phyloP scores from a whole-genome alignment of 2,888 invertebrate species.

The Dione juno region DNA sequence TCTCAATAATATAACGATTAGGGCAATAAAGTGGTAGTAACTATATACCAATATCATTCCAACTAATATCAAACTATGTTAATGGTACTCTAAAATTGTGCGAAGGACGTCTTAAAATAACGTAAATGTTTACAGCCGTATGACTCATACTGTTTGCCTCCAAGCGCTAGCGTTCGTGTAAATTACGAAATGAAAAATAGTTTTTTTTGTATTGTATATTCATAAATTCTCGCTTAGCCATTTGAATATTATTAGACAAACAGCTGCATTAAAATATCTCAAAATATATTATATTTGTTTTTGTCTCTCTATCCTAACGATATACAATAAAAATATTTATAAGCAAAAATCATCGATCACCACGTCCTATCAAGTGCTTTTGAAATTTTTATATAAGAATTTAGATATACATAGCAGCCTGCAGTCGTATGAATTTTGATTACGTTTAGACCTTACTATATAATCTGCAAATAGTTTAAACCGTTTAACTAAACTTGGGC shows the following conservation, averaged over 20 bases:
- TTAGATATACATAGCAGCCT: not conserved
- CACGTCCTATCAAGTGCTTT: not conserved
- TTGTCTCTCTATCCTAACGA: not conserved
- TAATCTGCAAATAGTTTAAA: conserved; percentile 44
- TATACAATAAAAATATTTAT: not conserved
- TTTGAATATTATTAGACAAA: conserved; percentile 11
- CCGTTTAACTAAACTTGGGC: conserved; percentile 59
- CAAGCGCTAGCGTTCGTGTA: conserved; percentile 55
- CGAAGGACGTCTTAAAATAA: conserved; percentile 80
- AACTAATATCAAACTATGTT: conserved; percentile 67
- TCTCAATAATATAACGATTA: not conserved
- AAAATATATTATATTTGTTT: conserved; percentile 6
- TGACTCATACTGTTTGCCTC: conserved; percentile 54
- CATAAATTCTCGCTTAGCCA: not conserved
- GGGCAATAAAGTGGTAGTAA: conserved; percentile 37
- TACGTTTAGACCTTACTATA: conserved; percentile 15
- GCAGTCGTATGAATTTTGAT: conserved; percentile 7
- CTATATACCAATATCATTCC: conserved; percentile 49
- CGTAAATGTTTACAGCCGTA: conserved; percentile 67
- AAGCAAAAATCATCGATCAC: not conserved
- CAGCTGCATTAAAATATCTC: not conserved
- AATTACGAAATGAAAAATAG: conserved; percentile 52
- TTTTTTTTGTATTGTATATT: conserved; percentile 24
- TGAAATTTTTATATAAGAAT: not conserved
- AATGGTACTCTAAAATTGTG: conserved; percentile 70